Conservation (phyloP, 1,140 invertebrate species). For the Drosophila bipectinata region DNA sequence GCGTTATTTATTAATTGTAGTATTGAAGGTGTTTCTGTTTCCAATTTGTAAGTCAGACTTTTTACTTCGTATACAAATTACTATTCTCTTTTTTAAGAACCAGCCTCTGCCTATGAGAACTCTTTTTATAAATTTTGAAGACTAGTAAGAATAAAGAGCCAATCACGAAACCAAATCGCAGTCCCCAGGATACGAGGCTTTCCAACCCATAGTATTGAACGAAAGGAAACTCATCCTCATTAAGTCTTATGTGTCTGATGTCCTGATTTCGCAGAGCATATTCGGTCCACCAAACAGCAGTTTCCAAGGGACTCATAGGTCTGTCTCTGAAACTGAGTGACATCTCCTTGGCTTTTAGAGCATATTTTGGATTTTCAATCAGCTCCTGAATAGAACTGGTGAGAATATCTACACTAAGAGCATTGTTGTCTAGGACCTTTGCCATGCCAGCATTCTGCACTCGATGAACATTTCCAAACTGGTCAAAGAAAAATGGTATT, state of each 20-base stretch:
- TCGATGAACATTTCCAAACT: conserved; percentile 45
- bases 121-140: background rate
- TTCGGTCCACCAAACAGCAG: conserved; percentile 87
- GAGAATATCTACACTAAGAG: conserved; percentile 15
- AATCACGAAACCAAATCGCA: conserved; percentile 24
- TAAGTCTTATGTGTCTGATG: conserved; percentile 80
- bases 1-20: too few species aligned
- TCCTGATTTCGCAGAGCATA: conserved; percentile 83
- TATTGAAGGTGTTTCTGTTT: background rate
- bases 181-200: background rate
- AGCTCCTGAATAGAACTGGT: conserved; percentile 22
- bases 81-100: background rate
- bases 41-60: background rate
- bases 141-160: conserved; percentile 13
- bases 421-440: conserved; percentile 36
- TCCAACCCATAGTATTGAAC: conserved; percentile 42
- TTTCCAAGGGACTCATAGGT: conserved; percentile 85
- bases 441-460: conserved; percentile 85
- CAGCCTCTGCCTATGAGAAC: background rate
- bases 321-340: conserved; percentile 85
- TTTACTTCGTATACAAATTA: background rate
- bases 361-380: conserved; percentile 24
- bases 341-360: conserved; percentile 57
- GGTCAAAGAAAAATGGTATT: conserved; percentile 53
- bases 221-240: conserved; percentile 43